Evolutionary conservation across 2,888 invertebrate species (phyloP), one percentile per base, ranked within the genome.

Genomic region (Folsomia manolachei): DNA sequence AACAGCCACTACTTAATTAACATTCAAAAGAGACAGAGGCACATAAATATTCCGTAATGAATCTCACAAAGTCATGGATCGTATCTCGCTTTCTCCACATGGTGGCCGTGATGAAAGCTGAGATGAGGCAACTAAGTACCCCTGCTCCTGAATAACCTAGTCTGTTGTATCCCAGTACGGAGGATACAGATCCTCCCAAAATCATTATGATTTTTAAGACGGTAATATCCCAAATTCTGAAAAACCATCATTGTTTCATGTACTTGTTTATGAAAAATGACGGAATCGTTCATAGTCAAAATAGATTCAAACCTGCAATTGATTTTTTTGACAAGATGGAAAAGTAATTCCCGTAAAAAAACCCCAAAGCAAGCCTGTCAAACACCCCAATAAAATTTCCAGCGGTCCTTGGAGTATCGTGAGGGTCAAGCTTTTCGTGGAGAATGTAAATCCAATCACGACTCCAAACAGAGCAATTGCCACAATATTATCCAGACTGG

Each of bases 101-200:
- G 80, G 90, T 88, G 80, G 91, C 88, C 25, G 93, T 92, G 68
- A 92, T 88, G 83, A 94, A 94, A 0, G 93, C 91, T 2, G 92
- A 90, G 7, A 91, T 89, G 2, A 94, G 92, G 18, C 92, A 92
- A 2, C 88, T 94, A 56, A 97, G 85, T 1, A 96, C 94, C 19
- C 95, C 92, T 82, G 90, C 88, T 73, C 90, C 90, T 2, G 89
- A 88, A 75, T 89, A 86, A 2, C 90, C 93, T 72, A 94, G 87
- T 73, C 89, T 87, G 80, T 93, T 92, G 79, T 94, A 94, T 14
- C 95, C 95, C 81, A 96, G 90, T 67, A 96, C 91, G 1, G 93
- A 90, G 80, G 94, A 86, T 75, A 95, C 85, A 1, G 95, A 95
- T 1, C 93, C 93, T 11, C 89, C 87, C 73, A 96, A 87, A 71